Evolutionary conservation across 2,888 invertebrate species (phyloP).

Genomic region (Chorisops tibialis): DNA sequence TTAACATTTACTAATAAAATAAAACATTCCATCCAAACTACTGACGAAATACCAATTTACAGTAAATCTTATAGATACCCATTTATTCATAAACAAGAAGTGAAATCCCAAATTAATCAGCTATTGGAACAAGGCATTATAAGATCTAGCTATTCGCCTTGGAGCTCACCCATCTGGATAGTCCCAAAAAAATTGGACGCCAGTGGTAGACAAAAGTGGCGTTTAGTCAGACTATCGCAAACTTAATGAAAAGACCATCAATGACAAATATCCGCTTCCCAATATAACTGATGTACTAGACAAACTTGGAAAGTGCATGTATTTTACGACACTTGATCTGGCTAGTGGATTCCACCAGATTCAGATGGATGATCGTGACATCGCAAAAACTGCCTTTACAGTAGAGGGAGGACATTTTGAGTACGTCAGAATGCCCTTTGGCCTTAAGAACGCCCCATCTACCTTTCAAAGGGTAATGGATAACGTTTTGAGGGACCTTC

Average conservation of each 20-base stretch:
- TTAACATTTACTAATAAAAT: neutral
- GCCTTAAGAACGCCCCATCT: conserved; percentile 27
- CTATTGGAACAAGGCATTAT: neutral
- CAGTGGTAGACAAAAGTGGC: conserved; percentile 31
- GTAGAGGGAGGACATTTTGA: conserved; percentile 26
- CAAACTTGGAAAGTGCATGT: conserved; percentile 39
- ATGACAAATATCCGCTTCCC: conserved; percentile 17
- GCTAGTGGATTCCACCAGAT: conserved; percentile 44
- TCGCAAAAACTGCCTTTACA: conserved; percentile 39
- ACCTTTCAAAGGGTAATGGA: conserved; percentile 27
- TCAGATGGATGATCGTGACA: conserved; percentile 35
- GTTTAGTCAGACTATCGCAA: conserved; percentile 36
- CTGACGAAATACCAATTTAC: neutral
- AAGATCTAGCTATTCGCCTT: neutral
- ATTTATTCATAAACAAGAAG: neutral
- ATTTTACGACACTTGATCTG: too few relatives aligned
- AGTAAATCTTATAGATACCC: neutral
- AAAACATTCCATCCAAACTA: neutral
- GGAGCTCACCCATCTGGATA: conserved; percentile 5
- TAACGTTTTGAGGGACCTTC: conserved; percentile 24
- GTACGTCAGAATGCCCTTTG: conserved; percentile 20
- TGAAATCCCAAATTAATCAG: neutral
- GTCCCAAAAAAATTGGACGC: neutral
- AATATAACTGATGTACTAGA: conserved; percentile 42
- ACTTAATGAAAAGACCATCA: conserved; percentile 36